Percentiles rank a stretch among this genome's conserved stretches.
Evolutionary conservation across 1,140 invertebrate species (phyloP).

Genomic region (Drosophila sp.): DNA sequence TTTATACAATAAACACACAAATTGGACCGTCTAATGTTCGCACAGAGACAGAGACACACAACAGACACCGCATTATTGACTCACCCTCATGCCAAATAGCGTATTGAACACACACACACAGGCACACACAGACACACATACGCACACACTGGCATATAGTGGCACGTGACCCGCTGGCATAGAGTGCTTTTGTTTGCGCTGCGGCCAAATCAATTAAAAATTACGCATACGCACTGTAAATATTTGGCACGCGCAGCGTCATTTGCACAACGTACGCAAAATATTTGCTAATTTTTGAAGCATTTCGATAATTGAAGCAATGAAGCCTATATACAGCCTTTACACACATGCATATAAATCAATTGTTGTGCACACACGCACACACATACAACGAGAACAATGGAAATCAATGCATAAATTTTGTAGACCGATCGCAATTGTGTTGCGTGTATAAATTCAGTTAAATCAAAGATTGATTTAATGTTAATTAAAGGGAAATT

Average conservation of each 20-base stretch:
- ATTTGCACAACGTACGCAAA: slow-evolving; percentile 57
- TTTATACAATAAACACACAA: slow-evolving; percentile 71
- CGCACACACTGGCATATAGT: slow-evolving; percentile 14
- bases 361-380: slow-evolving; percentile 23
- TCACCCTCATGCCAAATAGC: slow-evolving; percentile 5
- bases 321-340: slow-evolving; percentile 3
- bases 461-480: slow-evolving; percentile 52
- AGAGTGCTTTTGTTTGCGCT: slow-evolving; percentile 60
- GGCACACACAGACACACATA: slow-evolving; percentile 8
- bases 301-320: slow-evolving; percentile 52
- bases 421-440: slow-evolving; percentile 9
- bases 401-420: slow-evolving; percentile 47
- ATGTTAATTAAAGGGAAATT: slow-evolving; percentile 73
- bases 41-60: slow-evolving; percentile 5
- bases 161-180: slow-evolving; percentile 39
- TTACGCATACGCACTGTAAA: slow-evolving; percentile 79
- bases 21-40: slow-evolving; percentile 43
- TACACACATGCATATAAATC: slow-evolving; percentile 32
- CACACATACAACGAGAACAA: slow-evolving; percentile 8
- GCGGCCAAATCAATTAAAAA: slow-evolving; percentile 80
- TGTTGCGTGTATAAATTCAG: not conserved
- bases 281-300: slow-evolving; percentile 48
- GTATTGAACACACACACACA: slow-evolving; percentile 1
- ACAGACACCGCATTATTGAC: slow-evolving; percentile 37
- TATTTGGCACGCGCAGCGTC: slow-evolving; percentile 61